These are phyloP conservation scores for Nymphicus hollandicus DNA, from an alignment of 2,113 vertebrate genomes.

Conservation along the genomic window DNA sequence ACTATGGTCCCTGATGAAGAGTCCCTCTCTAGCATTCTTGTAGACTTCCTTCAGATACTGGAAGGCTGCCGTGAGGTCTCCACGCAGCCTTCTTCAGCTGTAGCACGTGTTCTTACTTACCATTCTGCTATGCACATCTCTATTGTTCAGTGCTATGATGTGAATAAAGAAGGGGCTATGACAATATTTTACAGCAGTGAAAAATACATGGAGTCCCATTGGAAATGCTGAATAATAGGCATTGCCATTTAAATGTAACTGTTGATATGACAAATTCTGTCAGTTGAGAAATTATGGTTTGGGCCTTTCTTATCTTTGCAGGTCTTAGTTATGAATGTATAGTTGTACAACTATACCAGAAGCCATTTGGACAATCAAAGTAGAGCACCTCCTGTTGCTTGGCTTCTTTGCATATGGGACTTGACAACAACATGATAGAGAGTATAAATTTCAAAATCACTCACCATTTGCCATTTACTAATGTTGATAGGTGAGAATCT, in stretches of 20 bases:
- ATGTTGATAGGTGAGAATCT: not conserved
- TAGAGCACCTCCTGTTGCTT: not conserved
- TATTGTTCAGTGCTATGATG: not conserved
- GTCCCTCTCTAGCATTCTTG: not conserved
- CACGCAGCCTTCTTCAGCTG: not conserved
- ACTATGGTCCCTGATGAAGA: not conserved
- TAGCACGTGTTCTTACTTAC: not conserved
- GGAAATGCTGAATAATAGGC: not conserved
- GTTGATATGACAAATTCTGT: not conserved
- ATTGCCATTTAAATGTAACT: not conserved
- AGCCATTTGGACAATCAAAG: not conserved
- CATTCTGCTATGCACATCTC: not conserved
- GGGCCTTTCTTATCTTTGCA: not conserved
- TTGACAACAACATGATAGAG: not conserved
- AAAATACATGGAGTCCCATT: not conserved
- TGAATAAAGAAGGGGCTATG: not conserved
- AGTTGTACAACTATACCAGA: not conserved
- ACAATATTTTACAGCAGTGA: not conserved
- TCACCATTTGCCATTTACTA: not conserved
- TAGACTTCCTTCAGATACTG: not conserved
- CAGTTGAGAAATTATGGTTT: not conserved
- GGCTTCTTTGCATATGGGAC: not conserved
- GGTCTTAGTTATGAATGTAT: not conserved
- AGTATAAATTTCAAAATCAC: not conserved
- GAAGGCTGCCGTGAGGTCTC: not conserved